phyloP scores from a whole-genome alignment of 2,797 vertebrate species.

The Myiothlypis coronata region DNA sequence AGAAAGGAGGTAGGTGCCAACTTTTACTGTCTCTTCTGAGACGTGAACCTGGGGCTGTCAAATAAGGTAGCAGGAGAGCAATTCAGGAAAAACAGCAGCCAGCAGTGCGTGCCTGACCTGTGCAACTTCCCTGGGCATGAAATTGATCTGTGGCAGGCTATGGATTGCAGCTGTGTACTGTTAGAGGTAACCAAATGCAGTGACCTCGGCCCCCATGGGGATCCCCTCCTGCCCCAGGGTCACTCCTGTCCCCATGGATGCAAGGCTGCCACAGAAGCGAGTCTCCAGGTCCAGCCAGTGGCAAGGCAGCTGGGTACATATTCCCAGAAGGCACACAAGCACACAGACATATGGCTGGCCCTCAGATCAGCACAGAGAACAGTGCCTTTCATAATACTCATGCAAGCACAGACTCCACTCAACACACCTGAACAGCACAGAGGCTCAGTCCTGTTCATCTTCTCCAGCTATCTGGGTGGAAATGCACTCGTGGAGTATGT shows the following conservation, averaged over 20 bases:
- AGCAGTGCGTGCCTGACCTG: not conserved
- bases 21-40: not conserved
- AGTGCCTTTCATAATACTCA: not conserved
- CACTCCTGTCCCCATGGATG: not conserved
- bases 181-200: not conserved
- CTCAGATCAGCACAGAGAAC: not conserved
- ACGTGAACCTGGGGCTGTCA: not conserved
- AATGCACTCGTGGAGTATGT: not conserved
- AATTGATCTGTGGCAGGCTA: not conserved
- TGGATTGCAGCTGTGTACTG: not conserved
- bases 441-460: not conserved
- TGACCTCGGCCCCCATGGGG: not conserved
- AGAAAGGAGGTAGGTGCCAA: not conserved
- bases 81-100: not conserved
- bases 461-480: not conserved
- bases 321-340: not conserved
- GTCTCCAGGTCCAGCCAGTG: not conserved
- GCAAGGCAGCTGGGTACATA: rapidly evolving
- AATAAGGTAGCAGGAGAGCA: not conserved
- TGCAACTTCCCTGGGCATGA: not conserved
- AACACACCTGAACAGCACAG: not conserved
- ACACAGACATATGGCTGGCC: rapidly evolving
- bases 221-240: not conserved
- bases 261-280: rapidly evolving
- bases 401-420: rapidly evolving